Evolutionary conservation across 2,113 vertebrate genomes (phyloP), one percentile per base, ranked within the genome.

Genomic region (Anolis carolinensis): DNA sequence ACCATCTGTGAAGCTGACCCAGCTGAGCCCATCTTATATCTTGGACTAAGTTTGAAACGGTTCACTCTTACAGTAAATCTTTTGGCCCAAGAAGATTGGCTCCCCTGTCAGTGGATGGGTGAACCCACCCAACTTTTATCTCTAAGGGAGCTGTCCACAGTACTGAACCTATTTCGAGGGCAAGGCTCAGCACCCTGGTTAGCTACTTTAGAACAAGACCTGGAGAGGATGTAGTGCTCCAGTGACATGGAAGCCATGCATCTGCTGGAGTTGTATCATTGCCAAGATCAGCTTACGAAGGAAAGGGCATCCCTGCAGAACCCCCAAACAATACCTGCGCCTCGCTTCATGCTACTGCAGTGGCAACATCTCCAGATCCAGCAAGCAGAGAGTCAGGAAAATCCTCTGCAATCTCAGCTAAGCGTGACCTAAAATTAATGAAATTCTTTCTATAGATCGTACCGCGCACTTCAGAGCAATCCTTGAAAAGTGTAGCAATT

Each of bases 381-480:
- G 81, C 44, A 25, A 71, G 13, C 27, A 20, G 67, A 73, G 68
- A 36, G 39, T 2, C 65, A 71, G 65, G 52, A 23, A 32, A 70
- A 5, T 34, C 13, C 68, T 71, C 23, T 36, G 18, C 11, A 2
- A 44, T 71, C 82, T 83, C 52, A 20, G 52, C 55, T 73, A 63
- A 80, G 30, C 23, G 59, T 52, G 59, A 70, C 59, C 55, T 34
- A 62, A 74, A 86, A 86, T 59, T 84, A 27, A 36, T 76, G 75
- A 25, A 79, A 90, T 70, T 65, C 59, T 86, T n/a, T 81, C 62
- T 72, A 81, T 23, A 5, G 1, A 89, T 75, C 71, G 65, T 77
- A 83, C 82, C 55, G 7, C 32, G 80, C 86, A 48, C 52, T 86
- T 83, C 86, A 84, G 79, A 48, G 89, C 34, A 80, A 91, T 11